phyloP scores from a whole-genome alignment of 2,797 vertebrate genomes.

The Anguilla marmorata region DNA sequence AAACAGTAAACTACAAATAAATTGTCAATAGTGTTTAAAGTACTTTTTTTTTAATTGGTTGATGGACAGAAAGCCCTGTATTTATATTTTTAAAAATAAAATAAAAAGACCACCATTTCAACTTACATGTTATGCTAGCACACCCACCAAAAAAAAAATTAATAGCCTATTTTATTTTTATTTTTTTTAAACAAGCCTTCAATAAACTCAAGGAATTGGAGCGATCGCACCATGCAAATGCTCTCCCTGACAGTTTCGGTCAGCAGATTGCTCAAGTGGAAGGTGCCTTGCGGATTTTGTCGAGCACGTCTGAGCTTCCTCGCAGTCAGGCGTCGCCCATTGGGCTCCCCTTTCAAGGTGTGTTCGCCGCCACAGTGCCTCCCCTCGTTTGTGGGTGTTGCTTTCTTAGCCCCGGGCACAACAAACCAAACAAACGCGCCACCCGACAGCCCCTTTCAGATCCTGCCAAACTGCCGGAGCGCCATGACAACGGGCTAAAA shows the following conservation, averaged over 20 bases:
- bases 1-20: neutral
- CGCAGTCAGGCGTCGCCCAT: conserved; percentile 56
- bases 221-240: neutral
- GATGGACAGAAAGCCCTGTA: neutral
- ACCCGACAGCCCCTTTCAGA: conserved; percentile 52
- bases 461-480: conserved; percentile 54
- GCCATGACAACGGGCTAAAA: conserved; percentile 49
- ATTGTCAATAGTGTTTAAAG: neutral
- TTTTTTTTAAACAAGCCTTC: neutral
- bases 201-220: neutral
- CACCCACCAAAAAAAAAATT: neutral
- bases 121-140: too few relatives aligned
- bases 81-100: neutral
- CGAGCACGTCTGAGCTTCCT: conserved; percentile 47
- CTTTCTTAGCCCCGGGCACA: conserved; percentile 53
- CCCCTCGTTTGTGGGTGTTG: conserved; percentile 44
- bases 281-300: conserved; percentile 33
- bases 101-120: neutral
- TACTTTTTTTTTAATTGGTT: neutral
- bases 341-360: conserved; percentile 59
- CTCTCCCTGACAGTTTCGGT: neutral
- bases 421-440: conserved; percentile 54
- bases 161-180: neutral
- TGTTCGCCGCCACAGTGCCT: conserved; percentile 45
- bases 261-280: conserved; percentile 21